A percentile compares a stretch with the other conserved stretches of the same genome.
These are phyloP conservation scores for Cosmia trapezina DNA, from an alignment of 2,888 invertebrate species.

Conservation along the genomic window DNA sequence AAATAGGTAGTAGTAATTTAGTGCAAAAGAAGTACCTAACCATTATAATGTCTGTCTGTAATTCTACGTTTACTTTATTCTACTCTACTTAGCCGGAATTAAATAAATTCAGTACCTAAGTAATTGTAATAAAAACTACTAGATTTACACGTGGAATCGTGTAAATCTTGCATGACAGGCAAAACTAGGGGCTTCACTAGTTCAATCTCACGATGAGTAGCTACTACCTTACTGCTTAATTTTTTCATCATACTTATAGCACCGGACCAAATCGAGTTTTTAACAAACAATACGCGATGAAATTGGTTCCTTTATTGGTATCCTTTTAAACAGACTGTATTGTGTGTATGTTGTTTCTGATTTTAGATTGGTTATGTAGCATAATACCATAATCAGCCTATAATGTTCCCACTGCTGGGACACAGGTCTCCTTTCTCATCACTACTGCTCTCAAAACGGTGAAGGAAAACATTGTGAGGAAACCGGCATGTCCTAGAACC, in stretches of 20 bases:
- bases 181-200: conserved; percentile 42
- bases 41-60: background rate
- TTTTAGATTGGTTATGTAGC: conserved; percentile 55
- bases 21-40: background rate
- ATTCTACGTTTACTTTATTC: background rate
- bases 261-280: conserved; percentile 87
- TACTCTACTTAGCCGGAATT: too few relatives aligned
- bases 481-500: too few relatives aligned
- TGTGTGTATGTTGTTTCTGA: conserved; percentile 66
- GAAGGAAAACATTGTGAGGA: background rate
- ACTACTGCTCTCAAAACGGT: background rate
- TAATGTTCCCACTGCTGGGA: too few relatives aligned
- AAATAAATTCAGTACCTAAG: background rate
- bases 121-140: background rate
- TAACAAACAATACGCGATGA: conserved; percentile 87
- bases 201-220: conserved; percentile 59
- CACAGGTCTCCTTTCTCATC: background rate
- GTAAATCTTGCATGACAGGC: conserved; percentile 49
- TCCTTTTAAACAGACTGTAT: conserved; percentile 80
- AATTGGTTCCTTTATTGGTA: conserved; percentile 87
- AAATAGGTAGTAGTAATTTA: conserved; percentile 10
- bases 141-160: too few relatives aligned
- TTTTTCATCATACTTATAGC: conserved; percentile 80
- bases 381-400: too few relatives aligned
- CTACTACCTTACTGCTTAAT: conserved; percentile 63